These are phyloP conservation scores for Ophion obscuratus DNA, from an alignment of 2,888 invertebrate genomes.

Conservation along the genomic window DNA sequence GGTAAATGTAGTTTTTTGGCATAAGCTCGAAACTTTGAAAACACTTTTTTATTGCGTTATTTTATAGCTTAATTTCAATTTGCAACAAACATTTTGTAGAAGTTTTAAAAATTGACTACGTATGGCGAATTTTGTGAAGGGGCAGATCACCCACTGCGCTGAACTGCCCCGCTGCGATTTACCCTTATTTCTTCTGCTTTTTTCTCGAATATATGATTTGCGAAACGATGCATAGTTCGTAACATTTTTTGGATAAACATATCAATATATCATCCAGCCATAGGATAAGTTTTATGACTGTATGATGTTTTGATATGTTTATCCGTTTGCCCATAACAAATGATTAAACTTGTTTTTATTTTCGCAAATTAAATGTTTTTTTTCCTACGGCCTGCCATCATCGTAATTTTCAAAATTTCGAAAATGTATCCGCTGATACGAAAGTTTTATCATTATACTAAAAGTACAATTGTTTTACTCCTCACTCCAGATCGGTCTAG, in stretches of 20 bases:
- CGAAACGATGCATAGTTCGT: too few relatives aligned
- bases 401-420: background rate
- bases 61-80: background rate
- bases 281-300: too few relatives aligned
- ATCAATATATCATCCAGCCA: too few relatives aligned
- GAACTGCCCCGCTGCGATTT: too few relatives aligned
- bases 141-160: too few relatives aligned
- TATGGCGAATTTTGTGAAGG: too few relatives aligned
- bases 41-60: background rate
- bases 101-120: background rate
- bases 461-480: background rate
- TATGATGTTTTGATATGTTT: too few relatives aligned
- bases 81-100: background rate
- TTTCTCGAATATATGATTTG: too few relatives aligned
- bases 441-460: background rate
- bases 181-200: too few relatives aligned
- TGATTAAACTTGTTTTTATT: background rate
- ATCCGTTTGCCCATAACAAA: background rate
- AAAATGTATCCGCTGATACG: background rate
- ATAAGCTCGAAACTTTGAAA: background rate
- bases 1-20: too few relatives aligned
- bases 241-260: too few relatives aligned
- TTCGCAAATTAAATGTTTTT: background rate
- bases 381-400: background rate
- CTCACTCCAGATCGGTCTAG: too few relatives aligned